A percentile compares a stretch with the other conserved stretches of the same genome.
Conservation (phyloP, 1,140 invertebrate species). For the Ostrea denselamellosa region DNA sequence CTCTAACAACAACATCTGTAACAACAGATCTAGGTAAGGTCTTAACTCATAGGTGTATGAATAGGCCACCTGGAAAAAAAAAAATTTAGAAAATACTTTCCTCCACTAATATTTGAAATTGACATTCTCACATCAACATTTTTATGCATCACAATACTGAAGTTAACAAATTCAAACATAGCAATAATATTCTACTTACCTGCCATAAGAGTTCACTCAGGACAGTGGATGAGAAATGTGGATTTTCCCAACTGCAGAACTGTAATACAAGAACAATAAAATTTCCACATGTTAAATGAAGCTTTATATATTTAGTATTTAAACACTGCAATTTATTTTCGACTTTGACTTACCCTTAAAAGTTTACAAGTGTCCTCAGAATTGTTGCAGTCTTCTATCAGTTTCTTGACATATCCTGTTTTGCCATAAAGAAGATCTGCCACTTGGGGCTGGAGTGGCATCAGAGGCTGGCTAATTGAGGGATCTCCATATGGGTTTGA, state of each 20-base stretch:
- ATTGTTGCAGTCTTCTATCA: constrained; percentile 95
- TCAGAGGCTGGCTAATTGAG: constrained; percentile 84
- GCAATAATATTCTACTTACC: constrained; percentile 64
- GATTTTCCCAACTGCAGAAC: constrained; percentile 98
- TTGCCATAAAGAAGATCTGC: constrained; percentile 90
- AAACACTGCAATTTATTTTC: not conserved
- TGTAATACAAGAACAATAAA: constrained; percentile 79
- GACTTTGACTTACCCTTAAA: constrained; percentile 74
- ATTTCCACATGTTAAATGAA: not conserved
- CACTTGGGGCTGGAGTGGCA: constrained; percentile 87
- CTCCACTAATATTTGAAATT: not conserved
- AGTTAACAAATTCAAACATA: not conserved
- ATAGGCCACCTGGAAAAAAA: constrained; percentile 84
- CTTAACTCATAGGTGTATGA: constrained; percentile 96
- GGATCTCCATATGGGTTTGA: constrained; percentile 92
- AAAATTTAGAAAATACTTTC: not conserved
- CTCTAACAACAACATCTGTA: constrained; percentile 92
- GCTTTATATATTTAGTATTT: not conserved
- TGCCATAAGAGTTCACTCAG: constrained; percentile 93
- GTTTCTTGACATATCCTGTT: constrained; percentile 93
- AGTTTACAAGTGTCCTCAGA: constrained; percentile 94
- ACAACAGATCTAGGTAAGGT: constrained; percentile 93
- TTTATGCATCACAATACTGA: not conserved
- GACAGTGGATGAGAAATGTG: constrained; percentile 92
- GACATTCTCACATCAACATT: no score